These are phyloP conservation scores for Torymus auratus DNA, from an alignment of 2,888 invertebrate species.

Conservation along the genomic window DNA sequence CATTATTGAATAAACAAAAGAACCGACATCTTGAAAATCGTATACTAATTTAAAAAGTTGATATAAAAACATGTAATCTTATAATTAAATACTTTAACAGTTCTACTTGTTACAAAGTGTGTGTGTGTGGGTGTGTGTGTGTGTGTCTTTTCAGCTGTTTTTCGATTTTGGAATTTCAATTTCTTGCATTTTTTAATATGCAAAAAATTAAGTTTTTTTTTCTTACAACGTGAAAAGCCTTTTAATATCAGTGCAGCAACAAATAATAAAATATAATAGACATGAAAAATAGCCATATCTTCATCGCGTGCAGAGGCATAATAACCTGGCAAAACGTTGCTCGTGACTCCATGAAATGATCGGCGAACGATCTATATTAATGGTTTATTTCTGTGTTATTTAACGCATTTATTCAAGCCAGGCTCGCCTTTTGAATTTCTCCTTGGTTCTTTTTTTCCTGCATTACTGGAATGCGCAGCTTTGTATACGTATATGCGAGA, in stretches of 20 bases:
- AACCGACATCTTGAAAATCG: neutral
- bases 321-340: too few species aligned
- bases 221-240: too few species aligned
- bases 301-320: too few species aligned
- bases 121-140: neutral
- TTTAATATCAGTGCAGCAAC: too few species aligned
- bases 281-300: too few species aligned
- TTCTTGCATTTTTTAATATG: too few species aligned
- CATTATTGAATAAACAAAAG: conserved; percentile 15
- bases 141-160: neutral
- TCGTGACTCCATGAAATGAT: too few species aligned
- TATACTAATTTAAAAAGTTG: conserved; percentile 5
- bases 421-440: neutral
- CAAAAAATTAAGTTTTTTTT: too few species aligned
- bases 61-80: neutral
- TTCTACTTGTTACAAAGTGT: neutral
- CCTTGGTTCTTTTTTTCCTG: neutral
- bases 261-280: too few species aligned
- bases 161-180: too few species aligned
- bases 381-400: neutral
- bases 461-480: neutral
- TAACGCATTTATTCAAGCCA: conserved; percentile 3
- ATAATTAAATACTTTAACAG: neutral
- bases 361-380: too few species aligned
- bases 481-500: conserved; percentile 6